Conservation (phyloP, 2,888 invertebrate species). For the Noctuana brunneofusca region DNA sequence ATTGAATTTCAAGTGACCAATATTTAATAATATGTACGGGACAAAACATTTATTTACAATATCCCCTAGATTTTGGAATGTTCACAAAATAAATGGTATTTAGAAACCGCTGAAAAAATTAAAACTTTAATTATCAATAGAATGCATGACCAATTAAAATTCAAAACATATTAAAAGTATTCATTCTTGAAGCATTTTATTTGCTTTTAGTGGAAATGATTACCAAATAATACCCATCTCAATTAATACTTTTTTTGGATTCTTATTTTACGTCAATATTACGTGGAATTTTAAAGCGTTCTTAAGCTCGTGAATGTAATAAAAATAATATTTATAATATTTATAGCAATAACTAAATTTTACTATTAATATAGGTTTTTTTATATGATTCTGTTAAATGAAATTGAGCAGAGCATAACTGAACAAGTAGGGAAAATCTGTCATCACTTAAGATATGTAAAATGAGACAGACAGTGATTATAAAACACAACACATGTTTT, state of each 20-base stretch:
- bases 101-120: neutral
- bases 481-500: no score
- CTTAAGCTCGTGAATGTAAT: slow-evolving; percentile 67
- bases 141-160: no score
- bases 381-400: neutral
- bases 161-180: no score
- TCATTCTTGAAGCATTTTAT: neutral
- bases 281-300: slow-evolving; percentile 46
- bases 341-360: slow-evolving; percentile 59
- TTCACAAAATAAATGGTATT: slow-evolving; percentile 11
- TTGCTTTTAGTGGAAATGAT: neutral
- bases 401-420: slow-evolving; percentile 11
- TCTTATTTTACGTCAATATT: slow-evolving; percentile 7
- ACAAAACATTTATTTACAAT: slow-evolving; percentile 33
- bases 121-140: neutral
- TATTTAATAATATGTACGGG: no score
- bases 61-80: slow-evolving; percentile 35
- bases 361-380: slow-evolving; percentile 12
- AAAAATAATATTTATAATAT: slow-evolving; percentile 51
- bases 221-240: neutral
- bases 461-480: no score
- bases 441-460: neutral
- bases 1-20: neutral
- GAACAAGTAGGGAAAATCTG: neutral
- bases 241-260: neutral